Evolutionary conservation across 2,888 invertebrate species (phyloP).

Genomic region (Yponomeuta malinellus): DNA sequence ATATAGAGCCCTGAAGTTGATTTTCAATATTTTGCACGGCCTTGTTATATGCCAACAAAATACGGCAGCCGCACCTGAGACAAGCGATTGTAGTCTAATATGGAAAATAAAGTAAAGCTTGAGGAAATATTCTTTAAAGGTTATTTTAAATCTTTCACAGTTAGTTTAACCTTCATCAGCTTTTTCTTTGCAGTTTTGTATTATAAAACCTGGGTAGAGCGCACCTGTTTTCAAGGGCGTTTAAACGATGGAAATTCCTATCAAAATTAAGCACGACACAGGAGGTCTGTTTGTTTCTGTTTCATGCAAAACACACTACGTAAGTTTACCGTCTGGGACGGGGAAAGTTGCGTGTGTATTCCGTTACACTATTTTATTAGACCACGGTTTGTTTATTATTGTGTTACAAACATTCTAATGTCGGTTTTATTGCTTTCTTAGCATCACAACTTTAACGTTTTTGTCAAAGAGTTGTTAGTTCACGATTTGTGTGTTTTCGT

Average conservation of each 20-base stretch:
- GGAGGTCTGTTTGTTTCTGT: neutral
- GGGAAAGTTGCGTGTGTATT: constrained; percentile 9
- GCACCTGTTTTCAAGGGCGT: neutral
- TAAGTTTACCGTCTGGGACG: neutral
- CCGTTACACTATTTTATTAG: constrained; percentile 4
- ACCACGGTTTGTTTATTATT: constrained; percentile 1
- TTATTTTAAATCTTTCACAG: neutral
- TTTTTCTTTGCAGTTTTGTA: neutral
- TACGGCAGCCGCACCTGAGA: constrained; percentile 2
- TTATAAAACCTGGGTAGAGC: neutral
- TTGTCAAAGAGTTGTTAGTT: neutral
- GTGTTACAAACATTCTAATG: neutral
- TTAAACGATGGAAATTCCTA: neutral
- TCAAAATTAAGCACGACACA: neutral
- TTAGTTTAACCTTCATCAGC: neutral
- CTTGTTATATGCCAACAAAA: constrained; percentile 5
- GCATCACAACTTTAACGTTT: neutral
- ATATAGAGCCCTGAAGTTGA: neutral
- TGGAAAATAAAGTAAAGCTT: neutral
- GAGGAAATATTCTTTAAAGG: neutral
- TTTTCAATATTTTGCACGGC: neutral
- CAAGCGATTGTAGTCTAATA: neutral
- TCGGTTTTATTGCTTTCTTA: neutral
- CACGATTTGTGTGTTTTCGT: neutral
- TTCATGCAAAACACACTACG: neutral